Conservation (phyloP, 2,113 vertebrate species). For the Archilochus colubris region DNA sequence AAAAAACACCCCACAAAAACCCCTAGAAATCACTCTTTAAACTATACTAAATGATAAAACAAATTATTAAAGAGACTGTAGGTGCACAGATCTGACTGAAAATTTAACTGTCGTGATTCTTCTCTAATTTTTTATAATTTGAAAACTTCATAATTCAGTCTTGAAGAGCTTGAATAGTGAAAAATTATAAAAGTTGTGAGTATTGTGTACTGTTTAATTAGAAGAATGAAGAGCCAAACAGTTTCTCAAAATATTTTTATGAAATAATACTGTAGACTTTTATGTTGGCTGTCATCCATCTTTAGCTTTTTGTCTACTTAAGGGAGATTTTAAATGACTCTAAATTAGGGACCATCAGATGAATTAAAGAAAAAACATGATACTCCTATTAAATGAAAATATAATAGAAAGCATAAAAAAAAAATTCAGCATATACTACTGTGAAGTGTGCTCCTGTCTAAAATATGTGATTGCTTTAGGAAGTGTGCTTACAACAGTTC, state of each 20-base stretch:
- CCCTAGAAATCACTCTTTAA: background rate
- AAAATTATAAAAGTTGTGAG: background rate
- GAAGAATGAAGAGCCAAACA: background rate
- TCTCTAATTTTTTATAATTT: background rate
- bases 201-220: background rate
- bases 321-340: background rate
- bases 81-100: background rate
- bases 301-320: background rate
- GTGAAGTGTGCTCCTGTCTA: background rate
- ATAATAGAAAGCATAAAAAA: background rate
- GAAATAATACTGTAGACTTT: background rate
- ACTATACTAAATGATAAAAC: background rate
- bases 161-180: conserved; percentile 29
- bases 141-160: conserved; percentile 32
- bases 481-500: background rate
- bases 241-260: background rate
- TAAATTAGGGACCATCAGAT: background rate
- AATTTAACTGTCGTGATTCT: background rate
- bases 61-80: background rate
- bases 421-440: background rate
- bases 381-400: background rate
- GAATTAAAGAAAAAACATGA: background rate
- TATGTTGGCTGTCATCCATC: background rate
- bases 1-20: background rate
- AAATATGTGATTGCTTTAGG: background rate